phyloP scores from a whole-genome alignment of 2,113 vertebrate species.

The Cheirogaleus medius region DNA sequence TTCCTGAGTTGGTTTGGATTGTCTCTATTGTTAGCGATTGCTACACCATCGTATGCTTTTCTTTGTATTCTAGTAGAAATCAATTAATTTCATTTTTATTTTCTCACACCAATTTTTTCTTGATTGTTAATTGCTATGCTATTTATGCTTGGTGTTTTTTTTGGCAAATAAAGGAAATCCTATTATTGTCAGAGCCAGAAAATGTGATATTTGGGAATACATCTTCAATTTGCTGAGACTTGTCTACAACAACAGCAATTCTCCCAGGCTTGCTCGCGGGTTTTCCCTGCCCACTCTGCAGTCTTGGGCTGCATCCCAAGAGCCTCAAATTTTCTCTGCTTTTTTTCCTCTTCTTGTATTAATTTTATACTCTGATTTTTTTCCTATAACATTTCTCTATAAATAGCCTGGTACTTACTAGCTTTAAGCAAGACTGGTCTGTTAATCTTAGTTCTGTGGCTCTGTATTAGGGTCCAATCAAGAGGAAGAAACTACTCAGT shows the following conservation, averaged over 20 bases:
- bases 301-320: neutral
- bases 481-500: neutral
- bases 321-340: neutral
- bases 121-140: neutral
- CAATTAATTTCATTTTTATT: neutral
- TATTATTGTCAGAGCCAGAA: neutral
- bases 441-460: neutral
- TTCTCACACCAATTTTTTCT: neutral
- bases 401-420: neutral
- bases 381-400: neutral
- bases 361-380: slow-evolving; percentile 6
- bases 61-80: too few species aligned
- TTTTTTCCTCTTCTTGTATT: neutral
- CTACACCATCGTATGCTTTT: neutral
- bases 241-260: neutral
- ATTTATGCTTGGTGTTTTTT: neutral
- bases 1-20: neutral
- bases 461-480: neutral
- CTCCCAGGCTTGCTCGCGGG: neutral
- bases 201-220: neutral
- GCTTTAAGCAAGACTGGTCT: slow-evolving; percentile 37
- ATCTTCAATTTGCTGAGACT: neutral
- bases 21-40: neutral
- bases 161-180: neutral
- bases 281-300: neutral